Conservation (phyloP, 2,888 invertebrate species). For the Cosmia pyralina region DNA sequence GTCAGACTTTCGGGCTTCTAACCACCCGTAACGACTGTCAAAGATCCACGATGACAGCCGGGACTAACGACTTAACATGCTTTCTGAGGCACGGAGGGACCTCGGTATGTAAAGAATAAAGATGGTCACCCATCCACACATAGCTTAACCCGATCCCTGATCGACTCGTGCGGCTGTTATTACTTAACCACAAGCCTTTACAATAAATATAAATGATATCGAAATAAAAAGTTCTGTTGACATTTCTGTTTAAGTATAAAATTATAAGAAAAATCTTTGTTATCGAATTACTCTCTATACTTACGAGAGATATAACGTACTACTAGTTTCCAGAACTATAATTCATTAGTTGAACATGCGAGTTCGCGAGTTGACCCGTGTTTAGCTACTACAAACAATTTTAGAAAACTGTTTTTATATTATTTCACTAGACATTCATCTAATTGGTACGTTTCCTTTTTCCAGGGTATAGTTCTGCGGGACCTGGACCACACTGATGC, state of each 20-base stretch:
- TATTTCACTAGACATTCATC: neutral
- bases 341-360: neutral
- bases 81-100: too few species aligned
- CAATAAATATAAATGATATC: neutral
- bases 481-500: constrained; percentile 86
- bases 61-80: too few species aligned
- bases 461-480: constrained; percentile 84
- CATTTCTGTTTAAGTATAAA: neutral
- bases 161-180: too few species aligned
- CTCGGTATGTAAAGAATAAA: too few species aligned
- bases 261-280: neutral
- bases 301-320: neutral
- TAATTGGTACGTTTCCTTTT: constrained; percentile 50
- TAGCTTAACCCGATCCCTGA: too few species aligned
- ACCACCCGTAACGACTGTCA: too few species aligned
- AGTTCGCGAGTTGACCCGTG: neutral
- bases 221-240: neutral
- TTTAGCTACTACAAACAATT: neutral
- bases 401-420: neutral
- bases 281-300: neutral
- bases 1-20: too few species aligned
- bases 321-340: neutral
- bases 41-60: too few species aligned
- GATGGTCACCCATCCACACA: too few species aligned
- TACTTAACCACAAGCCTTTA: neutral